Evolutionary conservation across 2,113 vertebrate genomes (phyloP), one percentile per base, ranked within the genome.

Genomic region (Anguilla rostrata): DNA sequence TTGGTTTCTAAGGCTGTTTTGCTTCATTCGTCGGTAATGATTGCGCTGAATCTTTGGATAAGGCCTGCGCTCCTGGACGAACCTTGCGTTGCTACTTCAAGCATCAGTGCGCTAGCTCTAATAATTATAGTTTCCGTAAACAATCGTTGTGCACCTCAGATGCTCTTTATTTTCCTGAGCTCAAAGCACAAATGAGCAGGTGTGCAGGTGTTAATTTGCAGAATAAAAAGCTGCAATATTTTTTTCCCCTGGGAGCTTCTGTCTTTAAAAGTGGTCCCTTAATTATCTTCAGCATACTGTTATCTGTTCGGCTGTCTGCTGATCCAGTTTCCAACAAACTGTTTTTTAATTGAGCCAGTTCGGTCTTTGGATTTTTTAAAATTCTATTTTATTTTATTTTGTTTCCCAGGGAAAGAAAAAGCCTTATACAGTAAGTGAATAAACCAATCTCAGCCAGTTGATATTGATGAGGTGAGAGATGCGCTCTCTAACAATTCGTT

Each of bases 281-380:
- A 41, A 80, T 60, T 81, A 60, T 85, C 56, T 81, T 81, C 49
- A 81, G 49, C 56, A 53, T 49, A 39, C n/a, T 5, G 18, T 75
- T 40, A 40, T 81, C 57, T 85, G 41, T 78, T 81, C 78, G 29
- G 78, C 49, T n/a, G 9, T 53, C 49, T 53, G 12, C 49, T 53
- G 11, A 53, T 11, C 49, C 12, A 75, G 66, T 75, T 75, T n/a
- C 1, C 5, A 75, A 53, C 5, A 5, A 75, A 14, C 29, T 78
- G 75, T 14, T 66, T 34, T 78, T 29, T 78, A 34, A 78, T 78
- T 66, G 22, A 66, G 26, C 60, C 22, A 26, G 60, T 26, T 34
- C 29, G 9, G 5, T 78, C 9, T 78, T 78, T 0, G 20, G 3
- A 11, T 78, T 12, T 29, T 78, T 78, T 29, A 22, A 34, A 34